Percentiles rank a stretch among this genome's conserved stretches.
These are phyloP conservation scores for Brachionus rotundiformis DNA, from an alignment of 1,140 invertebrate species.

Conservation along the genomic window DNA sequence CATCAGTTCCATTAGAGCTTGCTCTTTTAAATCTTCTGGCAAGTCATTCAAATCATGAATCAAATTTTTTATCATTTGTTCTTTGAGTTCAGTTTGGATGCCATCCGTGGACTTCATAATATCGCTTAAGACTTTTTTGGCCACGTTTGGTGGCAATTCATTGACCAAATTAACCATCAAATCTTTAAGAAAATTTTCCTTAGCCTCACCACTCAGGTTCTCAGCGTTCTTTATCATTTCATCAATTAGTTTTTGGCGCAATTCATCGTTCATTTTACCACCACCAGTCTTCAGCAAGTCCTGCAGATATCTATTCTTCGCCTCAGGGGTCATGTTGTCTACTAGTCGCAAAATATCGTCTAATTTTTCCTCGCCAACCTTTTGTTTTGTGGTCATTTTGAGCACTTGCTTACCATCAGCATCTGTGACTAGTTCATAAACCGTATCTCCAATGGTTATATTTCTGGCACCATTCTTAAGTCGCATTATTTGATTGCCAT, in stretches of 20 bases:
- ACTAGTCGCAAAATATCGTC: constrained; percentile 28
- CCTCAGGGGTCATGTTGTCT: constrained; percentile 36
- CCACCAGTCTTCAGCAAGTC: constrained; percentile 21
- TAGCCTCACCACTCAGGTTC: neutral
- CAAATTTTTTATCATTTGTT: constrained; percentile 31
- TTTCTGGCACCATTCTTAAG: constrained; percentile 35
- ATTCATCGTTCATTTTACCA: constrained; percentile 40
- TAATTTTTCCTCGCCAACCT: constrained; percentile 37
- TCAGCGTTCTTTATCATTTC: constrained; percentile 41
- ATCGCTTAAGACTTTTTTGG: constrained; percentile 36
- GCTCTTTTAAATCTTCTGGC: constrained; percentile 36
- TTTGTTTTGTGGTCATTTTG: constrained; percentile 51
- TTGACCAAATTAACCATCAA: constrained; percentile 43
- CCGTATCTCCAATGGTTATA: constrained; percentile 28
- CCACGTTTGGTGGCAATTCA: constrained; percentile 9
- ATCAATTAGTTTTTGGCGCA: constrained; percentile 28
- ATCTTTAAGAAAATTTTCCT: constrained; percentile 51
- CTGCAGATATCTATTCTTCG: constrained; percentile 21
- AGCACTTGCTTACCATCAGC: neutral
- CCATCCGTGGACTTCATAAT: constrained; percentile 43
- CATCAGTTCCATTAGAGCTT: constrained; percentile 34
- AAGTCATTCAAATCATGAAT: constrained; percentile 29
- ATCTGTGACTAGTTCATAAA: constrained; percentile 33
- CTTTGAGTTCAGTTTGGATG: neutral
- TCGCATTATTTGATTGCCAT: constrained; percentile 43